phyloP scores from a whole-genome alignment of 2,113 vertebrate species.

The Eonycteris spelaea region DNA sequence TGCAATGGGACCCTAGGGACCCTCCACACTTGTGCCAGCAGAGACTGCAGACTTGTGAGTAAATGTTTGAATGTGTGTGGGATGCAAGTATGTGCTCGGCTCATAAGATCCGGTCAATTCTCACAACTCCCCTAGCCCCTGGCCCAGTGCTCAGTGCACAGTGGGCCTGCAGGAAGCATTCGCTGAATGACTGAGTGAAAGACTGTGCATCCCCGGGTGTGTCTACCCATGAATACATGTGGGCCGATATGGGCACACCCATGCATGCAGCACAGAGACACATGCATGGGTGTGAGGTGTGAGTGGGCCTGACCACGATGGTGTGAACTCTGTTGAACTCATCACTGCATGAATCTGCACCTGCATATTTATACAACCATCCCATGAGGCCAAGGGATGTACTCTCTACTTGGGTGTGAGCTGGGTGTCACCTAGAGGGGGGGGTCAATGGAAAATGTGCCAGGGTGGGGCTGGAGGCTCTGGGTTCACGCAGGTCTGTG shows the following conservation, averaged over 20 bases:
- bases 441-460: background rate
- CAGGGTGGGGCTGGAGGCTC: background rate
- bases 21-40: too few relatives aligned
- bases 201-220: background rate
- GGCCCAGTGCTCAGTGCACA: background rate
- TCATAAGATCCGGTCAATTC: too few relatives aligned
- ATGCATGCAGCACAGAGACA: accelerated
- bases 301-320: background rate
- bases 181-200: background rate
- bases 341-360: background rate
- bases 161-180: accelerated
- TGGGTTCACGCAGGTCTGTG: background rate
- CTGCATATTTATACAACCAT: background rate
- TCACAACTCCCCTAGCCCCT: background rate
- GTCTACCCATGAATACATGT: too few relatives aligned
- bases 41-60: too few relatives aligned
- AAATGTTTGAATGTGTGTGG: background rate
- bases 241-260: background rate
- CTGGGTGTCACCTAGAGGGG: background rate
- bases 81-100: accelerated
- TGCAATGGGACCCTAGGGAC: background rate
- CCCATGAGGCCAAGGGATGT: background rate
- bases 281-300: background rate
- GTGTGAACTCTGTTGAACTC: background rate
- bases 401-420: background rate